phyloP scores from a whole-genome alignment of 2,113 vertebrate genomes.

The Centropristis striata region DNA sequence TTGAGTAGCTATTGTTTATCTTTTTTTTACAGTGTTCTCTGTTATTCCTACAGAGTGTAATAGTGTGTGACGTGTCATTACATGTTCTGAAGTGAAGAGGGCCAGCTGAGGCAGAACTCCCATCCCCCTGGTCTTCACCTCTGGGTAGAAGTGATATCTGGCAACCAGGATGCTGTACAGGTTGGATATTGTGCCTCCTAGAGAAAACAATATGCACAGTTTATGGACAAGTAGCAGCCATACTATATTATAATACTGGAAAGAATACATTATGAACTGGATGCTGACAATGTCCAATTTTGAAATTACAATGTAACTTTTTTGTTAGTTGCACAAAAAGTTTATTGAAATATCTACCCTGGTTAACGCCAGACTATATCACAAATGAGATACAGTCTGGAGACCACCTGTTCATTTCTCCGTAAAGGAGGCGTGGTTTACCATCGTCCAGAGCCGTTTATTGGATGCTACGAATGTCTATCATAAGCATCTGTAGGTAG shows the following conservation, averaged over 20 bases:
- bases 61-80: constrained; percentile 54
- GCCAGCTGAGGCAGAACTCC: constrained; percentile 69
- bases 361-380: too few species aligned
- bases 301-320: background rate
- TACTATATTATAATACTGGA: background rate
- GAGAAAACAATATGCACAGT: constrained; percentile 10
- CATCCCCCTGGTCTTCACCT: constrained; percentile 84
- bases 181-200: constrained; percentile 84
- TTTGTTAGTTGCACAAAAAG: background rate
- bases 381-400: too few species aligned
- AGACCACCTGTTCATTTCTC: too few species aligned
- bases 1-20: too few species aligned
- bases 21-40: too few species aligned
- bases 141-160: constrained; percentile 80
- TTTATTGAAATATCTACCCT: too few species aligned
- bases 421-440: too few species aligned
- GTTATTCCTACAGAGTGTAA: background rate
- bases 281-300: background rate
- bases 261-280: background rate
- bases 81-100: constrained; percentile 85
- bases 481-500: too few species aligned
- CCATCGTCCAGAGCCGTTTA: too few species aligned
- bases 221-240: background rate
- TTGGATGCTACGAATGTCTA: too few species aligned
- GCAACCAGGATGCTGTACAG: constrained; percentile 82